Conservation (phyloP, 2,113 vertebrate genomes). For the Phrynosoma platyrhinos region DNA sequence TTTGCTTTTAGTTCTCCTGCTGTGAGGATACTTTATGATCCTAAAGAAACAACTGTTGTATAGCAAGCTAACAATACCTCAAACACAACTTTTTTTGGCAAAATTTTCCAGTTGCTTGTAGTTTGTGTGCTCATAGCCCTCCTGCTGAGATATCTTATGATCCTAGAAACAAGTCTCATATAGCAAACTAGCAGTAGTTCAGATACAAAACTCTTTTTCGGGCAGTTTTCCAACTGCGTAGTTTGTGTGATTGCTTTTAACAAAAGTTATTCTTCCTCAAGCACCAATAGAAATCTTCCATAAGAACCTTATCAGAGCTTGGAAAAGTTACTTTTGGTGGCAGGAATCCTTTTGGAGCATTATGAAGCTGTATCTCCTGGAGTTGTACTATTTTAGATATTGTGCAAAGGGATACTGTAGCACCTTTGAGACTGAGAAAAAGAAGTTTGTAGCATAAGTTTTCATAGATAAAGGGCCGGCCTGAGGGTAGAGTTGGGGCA, state of each 20-base stretch:
- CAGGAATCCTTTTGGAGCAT: too few relatives aligned
- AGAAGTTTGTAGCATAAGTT: too few relatives aligned
- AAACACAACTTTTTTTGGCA: conserved; percentile 42
- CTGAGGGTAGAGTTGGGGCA: too few relatives aligned
- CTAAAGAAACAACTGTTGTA: conserved; percentile 43
- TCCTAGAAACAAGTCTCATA: too few relatives aligned
- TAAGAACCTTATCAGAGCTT: too few relatives aligned
- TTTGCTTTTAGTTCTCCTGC: conserved; percentile 50
- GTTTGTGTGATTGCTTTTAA: conserved; percentile 20
- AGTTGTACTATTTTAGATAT: too few relatives aligned
- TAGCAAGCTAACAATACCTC: neutral
- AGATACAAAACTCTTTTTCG: neutral
- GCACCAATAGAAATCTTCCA: neutral
- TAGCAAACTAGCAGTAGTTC: neutral
- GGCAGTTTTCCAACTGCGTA: conserved; percentile 16
- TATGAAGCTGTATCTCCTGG: too few relatives aligned
- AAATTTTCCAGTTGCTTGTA: neutral
- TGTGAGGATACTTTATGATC: conserved; percentile 38
- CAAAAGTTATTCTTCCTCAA: neutral
- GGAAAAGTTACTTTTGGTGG: too few relatives aligned
- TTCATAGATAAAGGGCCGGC: too few relatives aligned
- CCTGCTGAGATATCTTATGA: too few relatives aligned
- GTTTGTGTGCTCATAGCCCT: neutral
- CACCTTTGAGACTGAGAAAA: too few relatives aligned
- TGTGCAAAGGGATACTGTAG: too few relatives aligned